Conservation (phyloP, 1,140 invertebrate genomes). For the Rhopalosiphum padi region DNA sequence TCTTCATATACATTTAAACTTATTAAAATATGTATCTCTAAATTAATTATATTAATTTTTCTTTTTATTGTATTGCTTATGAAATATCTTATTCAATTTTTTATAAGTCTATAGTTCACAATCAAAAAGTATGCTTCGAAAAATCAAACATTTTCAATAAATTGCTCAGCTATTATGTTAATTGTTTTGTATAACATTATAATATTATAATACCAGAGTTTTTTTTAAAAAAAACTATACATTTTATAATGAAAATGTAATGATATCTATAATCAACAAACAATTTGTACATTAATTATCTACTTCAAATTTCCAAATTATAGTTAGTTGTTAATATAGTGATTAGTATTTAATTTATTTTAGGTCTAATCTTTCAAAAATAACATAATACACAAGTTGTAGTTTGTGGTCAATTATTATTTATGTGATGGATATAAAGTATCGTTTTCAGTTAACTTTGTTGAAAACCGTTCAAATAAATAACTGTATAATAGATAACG, state of each 20-base stretch:
- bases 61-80: no score
- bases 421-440: not conserved
- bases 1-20: no score
- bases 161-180: not conserved
- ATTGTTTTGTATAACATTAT: not conserved
- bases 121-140: no score
- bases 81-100: no score
- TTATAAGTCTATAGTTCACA: no score
- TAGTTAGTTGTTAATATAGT: not conserved
- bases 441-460: not conserved
- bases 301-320: not conserved
- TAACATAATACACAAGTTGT: not conserved
- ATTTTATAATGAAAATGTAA: not conserved
- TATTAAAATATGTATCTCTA: no score
- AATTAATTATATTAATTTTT: no score
- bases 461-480: slow-evolving; percentile 28
- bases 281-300: not conserved
- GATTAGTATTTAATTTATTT: not conserved
- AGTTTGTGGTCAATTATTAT: not conserved
- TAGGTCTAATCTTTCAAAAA: not conserved
- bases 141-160: no score
- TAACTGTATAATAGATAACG: not conserved
- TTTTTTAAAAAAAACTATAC: not conserved
- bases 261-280: no score
- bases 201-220: not conserved